Conservation (phyloP, 2,797 vertebrate species). For the Artibeus lituratus region DNA sequence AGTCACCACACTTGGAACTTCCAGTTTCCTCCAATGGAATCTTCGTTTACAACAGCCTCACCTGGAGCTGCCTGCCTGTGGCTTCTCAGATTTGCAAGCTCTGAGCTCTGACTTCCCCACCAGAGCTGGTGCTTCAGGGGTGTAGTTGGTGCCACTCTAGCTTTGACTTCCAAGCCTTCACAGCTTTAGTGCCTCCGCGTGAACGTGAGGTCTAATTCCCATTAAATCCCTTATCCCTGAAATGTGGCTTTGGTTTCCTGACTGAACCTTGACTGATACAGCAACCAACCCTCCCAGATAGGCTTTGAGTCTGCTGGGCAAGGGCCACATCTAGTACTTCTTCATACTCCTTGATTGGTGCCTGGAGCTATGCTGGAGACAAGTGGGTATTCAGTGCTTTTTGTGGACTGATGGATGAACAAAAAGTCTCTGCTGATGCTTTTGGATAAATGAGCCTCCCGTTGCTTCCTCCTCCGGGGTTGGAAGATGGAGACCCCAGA, state of each 20-base stretch:
- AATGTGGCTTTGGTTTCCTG: background rate
- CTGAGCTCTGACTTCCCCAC: background rate
- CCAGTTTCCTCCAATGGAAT: background rate
- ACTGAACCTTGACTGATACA: background rate
- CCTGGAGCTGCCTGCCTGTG: too few relatives aligned
- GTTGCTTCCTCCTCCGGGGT: background rate
- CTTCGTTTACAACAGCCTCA: background rate
- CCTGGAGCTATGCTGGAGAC: background rate
- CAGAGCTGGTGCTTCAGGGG: background rate
- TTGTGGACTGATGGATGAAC: background rate
- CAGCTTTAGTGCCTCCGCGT: background rate
- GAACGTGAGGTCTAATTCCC: background rate
- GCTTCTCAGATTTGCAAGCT: background rate
- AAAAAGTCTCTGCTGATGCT: background rate
- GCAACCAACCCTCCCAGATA: background rate
- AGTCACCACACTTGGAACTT: background rate
- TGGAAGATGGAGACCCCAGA: background rate
- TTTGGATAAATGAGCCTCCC: background rate
- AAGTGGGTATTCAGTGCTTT: background rate
- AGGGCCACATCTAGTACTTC: background rate
- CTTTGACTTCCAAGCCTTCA: background rate
- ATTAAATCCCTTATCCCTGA: background rate
- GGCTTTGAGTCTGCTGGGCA: background rate
- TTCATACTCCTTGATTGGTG: background rate
- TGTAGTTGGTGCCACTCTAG: background rate